phyloP scores from a whole-genome alignment of 2,113 vertebrate species.

The Elachura formosa region DNA sequence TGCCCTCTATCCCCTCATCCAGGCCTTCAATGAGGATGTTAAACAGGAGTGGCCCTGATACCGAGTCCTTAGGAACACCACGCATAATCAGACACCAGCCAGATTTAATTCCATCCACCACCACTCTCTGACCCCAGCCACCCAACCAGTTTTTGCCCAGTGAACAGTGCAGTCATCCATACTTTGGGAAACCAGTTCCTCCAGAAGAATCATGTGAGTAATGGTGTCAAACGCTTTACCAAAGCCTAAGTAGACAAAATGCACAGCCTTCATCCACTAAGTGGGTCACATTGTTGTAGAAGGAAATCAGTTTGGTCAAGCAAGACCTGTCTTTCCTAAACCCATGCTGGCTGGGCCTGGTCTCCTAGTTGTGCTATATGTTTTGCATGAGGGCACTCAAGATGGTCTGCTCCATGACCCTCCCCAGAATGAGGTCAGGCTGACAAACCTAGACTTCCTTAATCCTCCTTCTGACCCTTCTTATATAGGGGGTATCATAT shows the following conservation, averaged over 20 bases:
- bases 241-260: neutral
- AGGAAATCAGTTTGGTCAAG: neutral
- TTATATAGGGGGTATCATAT: neutral
- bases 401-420: neutral
- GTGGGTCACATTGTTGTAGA: neutral
- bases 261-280: neutral
- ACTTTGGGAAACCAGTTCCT: neutral
- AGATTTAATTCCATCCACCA: neutral
- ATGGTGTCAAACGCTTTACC: neutral
- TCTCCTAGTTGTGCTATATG: neutral
- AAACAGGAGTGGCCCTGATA: neutral
- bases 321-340: neutral
- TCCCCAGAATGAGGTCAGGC: neutral
- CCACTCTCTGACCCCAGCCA: neutral
- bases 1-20: neutral
- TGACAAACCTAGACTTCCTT: neutral
- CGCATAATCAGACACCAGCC: fast-evolving
- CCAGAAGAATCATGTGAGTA: neutral
- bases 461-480: neutral
- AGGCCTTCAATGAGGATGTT: neutral
- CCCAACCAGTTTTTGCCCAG: neutral
- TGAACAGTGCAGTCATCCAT: neutral
- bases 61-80: neutral
- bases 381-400: neutral
- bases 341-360: neutral